Evolutionary conservation across 1,140 invertebrate genomes (phyloP), one percentile per base, ranked within the genome.

Genomic region (Drosophila prosaltans): DNA sequence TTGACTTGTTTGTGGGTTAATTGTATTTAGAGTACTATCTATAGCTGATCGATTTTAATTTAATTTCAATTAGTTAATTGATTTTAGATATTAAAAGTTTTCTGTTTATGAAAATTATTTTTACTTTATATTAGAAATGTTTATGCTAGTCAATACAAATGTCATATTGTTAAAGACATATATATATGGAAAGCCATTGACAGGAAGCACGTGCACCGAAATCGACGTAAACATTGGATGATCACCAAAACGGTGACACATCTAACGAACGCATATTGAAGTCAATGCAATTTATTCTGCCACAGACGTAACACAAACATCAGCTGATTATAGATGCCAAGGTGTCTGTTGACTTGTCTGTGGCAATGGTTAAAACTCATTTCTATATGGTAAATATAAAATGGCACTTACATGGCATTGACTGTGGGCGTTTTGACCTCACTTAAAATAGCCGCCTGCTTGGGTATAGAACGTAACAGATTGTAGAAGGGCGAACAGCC

Each of bases 401-500:
- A 36, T 36, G 48, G 11, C 21, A 90, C 91, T 92, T 85, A 92
- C 91, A 98, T 95, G 85, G 95, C 96, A 93, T 98, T 97, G 80
- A 98, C 95, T n/a, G 98, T 95, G 28, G 97, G 97, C 5, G 97
- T 98, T 54, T 95, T 94, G n/a, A 96, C 95, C 67, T 92, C 91
- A 63, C 94, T 94, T 8, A 94, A 92, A 2, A 94, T 93, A 69
- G 92, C 89, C 80, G 93, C 92, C 64, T 95, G 94, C 81, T 94
- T 93, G 6, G 95, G 94, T 77, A 97, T 92, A 48, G 95, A 94
- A 78, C 95, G 95, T 74, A 99, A 93, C 82, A 98, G 94, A 93
- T 98, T 98, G 91, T 97, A 98, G 93, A 99, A 97, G 0, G 98
- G 97, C 16, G 98, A 97, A 92, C 98, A 99, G 28, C 97, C 97